phyloP scores from a whole-genome alignment of 37 sponge, comb jelly and placozoan species.

The Chondrosia reniformis region DNA sequence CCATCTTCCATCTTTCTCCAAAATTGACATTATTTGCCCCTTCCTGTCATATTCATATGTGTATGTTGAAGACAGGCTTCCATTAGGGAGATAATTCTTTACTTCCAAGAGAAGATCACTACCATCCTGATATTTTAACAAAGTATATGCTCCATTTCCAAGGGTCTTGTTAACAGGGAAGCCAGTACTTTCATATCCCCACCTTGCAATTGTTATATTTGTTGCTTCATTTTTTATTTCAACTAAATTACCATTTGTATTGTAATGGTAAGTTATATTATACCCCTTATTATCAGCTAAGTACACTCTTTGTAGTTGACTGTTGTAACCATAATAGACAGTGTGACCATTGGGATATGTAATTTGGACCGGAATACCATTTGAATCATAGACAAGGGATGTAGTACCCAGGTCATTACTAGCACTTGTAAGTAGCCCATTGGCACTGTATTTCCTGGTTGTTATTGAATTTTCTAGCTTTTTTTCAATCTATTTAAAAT shows the following conservation, averaged over 20 bases:
- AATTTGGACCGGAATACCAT: conserved; percentile 5
- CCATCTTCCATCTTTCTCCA: background rate
- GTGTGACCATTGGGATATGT: conserved; percentile 30
- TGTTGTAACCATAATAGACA: conserved; percentile 21
- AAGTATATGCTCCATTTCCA: conserved; percentile 28
- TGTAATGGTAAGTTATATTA: conserved; percentile 25
- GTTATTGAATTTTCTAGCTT: too few species aligned
- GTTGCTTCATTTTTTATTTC: background rate
- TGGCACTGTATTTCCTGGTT: too few species aligned
- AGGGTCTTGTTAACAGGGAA: background rate
- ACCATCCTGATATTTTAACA: background rate
- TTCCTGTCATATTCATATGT: conserved; percentile 17
- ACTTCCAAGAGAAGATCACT: background rate
- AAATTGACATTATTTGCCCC: background rate
- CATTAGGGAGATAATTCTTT: conserved; percentile 18
- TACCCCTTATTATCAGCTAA: conserved; percentile 19
- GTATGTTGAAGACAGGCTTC: background rate
- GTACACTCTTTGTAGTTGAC: background rate
- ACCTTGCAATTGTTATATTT: background rate
- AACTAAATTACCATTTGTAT: background rate
- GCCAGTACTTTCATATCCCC: background rate
- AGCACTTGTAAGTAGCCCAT: conserved; percentile 3
- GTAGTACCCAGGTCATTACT: conserved; percentile 17
- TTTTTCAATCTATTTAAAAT: too few species aligned
- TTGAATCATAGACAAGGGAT: background rate